These are phyloP conservation scores for Chymomyza caudatula DNA, from an alignment of 2,888 invertebrate genomes.

Conservation along the genomic window DNA sequence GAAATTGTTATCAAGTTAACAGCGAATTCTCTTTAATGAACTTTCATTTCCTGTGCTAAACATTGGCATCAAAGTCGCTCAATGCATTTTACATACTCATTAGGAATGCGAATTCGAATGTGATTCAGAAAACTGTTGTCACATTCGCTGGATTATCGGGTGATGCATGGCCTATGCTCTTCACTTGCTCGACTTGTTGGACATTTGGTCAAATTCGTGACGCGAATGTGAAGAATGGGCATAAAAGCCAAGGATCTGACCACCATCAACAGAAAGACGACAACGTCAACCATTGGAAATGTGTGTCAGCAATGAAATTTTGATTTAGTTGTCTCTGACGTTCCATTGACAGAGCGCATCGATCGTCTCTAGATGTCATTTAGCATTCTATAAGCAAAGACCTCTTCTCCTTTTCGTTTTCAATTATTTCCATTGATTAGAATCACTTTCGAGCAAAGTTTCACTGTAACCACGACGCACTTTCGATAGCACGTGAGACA, in stretches of 20 bases:
- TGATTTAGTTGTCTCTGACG: constrained; percentile 48
- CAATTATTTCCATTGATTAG: constrained; percentile 63
- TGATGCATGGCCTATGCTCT: constrained; percentile 48
- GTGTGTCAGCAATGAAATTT: constrained; percentile 37
- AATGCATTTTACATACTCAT: background rate
- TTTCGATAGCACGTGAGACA: constrained; percentile 66
- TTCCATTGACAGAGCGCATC: constrained; percentile 43
- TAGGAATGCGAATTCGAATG: constrained; percentile 8
- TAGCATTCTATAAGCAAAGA: background rate
- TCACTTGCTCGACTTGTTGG: constrained; percentile 26
- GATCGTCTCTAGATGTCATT: background rate
- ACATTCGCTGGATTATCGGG: constrained; percentile 22
- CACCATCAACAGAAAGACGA: constrained; percentile 28
- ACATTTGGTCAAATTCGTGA: constrained; percentile 76
- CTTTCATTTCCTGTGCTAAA: constrained; percentile 41
- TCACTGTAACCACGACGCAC: constrained; percentile 54
- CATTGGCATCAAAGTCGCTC: background rate
- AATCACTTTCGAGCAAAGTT: constrained; percentile 65
- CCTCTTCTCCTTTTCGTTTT: constrained; percentile 43
- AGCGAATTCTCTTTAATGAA: constrained; percentile 33
- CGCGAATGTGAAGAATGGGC: constrained; percentile 60
- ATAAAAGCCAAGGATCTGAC: constrained; percentile 22
- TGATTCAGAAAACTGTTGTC: constrained; percentile 28
- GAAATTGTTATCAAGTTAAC: constrained; percentile 12
- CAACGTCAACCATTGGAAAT: no score